Conservation (phyloP, 1,140 invertebrate species). For the Drosophila lacteicornis region DNA sequence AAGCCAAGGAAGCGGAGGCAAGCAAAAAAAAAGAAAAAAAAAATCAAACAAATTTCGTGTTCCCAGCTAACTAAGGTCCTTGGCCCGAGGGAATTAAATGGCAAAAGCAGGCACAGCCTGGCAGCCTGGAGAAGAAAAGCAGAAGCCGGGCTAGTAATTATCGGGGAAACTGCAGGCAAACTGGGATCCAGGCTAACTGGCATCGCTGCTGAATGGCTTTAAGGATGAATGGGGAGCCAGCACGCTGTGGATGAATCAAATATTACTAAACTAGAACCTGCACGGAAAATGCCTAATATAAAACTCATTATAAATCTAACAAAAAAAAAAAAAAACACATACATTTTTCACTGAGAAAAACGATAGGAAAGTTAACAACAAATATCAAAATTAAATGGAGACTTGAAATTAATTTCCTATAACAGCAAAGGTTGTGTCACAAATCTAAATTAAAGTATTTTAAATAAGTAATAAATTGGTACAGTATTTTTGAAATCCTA, state of each 20-base stretch:
- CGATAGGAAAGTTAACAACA: rapidly evolving
- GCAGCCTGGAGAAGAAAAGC: slow-evolving; percentile 14
- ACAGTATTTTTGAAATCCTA: too few relatives aligned
- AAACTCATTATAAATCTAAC: slow-evolving; percentile 14
- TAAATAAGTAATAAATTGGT: too few relatives aligned
- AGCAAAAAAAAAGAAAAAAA: slow-evolving; percentile 19
- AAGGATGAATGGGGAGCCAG: slow-evolving; percentile 5
- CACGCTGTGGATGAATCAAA: background rate
- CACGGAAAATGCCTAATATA: slow-evolving; percentile 4
- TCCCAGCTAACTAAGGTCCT: slow-evolving; percentile 46
- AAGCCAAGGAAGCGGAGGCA: slow-evolving; percentile 22
- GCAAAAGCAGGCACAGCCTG: slow-evolving; percentile 19
- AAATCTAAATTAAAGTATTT: too few relatives aligned
- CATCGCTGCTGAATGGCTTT: slow-evolving; percentile 12
- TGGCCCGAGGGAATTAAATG: slow-evolving; percentile 64
- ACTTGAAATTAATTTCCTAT: too few relatives aligned
- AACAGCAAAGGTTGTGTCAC: too few relatives aligned
- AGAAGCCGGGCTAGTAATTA: slow-evolving; percentile 53
- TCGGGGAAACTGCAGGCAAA: slow-evolving; percentile 52
- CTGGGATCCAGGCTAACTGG: slow-evolving; percentile 9
- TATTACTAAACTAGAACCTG: slow-evolving; percentile 4
- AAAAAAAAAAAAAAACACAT: background rate
- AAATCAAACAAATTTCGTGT: slow-evolving; percentile 32
- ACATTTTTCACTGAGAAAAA: background rate
- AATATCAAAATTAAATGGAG: background rate